These are phyloP conservation scores for Tenodera sinensis DNA, from an alignment of 2,888 invertebrate genomes.

Conservation along the genomic window DNA sequence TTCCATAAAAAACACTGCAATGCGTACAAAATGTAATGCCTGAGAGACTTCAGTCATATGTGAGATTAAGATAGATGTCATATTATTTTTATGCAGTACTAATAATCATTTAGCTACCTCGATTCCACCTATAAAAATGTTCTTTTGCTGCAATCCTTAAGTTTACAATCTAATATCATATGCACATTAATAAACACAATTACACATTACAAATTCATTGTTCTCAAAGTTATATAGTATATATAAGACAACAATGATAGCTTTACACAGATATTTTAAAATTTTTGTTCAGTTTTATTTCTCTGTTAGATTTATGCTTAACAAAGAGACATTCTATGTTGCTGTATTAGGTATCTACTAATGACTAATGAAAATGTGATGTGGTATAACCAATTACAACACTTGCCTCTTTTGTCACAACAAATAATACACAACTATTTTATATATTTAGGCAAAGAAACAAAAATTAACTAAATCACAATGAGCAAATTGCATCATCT, in stretches of 20 bases:
- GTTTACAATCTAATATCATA: neutral
- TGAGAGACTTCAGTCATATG: conserved; percentile 4
- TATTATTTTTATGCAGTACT: neutral
- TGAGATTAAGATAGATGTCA: neutral
- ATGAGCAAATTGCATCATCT: neutral
- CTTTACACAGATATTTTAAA: neutral
- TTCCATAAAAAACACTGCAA: neutral
- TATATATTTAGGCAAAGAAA: neutral
- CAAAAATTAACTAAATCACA: neutral
- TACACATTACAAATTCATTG: neutral
- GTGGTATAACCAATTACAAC: too few relatives aligned
- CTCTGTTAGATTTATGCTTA: neutral
- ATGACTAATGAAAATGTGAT: neutral
- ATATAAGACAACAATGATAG: neutral
- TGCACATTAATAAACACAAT: neutral
- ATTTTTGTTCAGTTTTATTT: neutral
- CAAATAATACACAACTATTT: neutral
- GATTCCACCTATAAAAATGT: neutral
- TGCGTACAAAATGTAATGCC: neutral
- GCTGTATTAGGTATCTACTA: neutral
- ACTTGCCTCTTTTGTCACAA: neutral
- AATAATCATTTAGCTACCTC: neutral
- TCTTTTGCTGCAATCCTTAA: neutral
- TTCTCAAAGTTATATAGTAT: neutral
- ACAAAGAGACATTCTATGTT: neutral